phyloP scores from a whole-genome alignment of 2,888 invertebrate genomes.

The Nezara viridula region DNA sequence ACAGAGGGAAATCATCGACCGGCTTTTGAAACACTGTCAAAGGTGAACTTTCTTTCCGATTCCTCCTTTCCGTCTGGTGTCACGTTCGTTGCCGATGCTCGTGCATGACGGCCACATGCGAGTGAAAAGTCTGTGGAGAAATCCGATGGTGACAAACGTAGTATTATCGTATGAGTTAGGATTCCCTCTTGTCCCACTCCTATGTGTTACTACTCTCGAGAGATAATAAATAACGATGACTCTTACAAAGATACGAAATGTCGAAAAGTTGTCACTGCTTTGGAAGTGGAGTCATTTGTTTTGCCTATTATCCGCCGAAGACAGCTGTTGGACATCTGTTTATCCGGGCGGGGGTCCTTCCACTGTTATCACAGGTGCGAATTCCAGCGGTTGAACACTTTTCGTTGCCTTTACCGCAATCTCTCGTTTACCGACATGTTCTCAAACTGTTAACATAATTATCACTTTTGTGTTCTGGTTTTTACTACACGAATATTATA shows the following conservation, averaged over 20 bases:
- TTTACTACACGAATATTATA: neutral
- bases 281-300: slow-evolving; percentile 35
- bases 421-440: neutral
- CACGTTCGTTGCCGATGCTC: neutral
- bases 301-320: slow-evolving; percentile 3
- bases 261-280: neutral
- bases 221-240: slow-evolving; percentile 6
- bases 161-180: neutral
- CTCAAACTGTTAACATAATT: neutral
- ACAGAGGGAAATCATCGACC: neutral
- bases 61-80: neutral
- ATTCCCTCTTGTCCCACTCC: neutral
- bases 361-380: slow-evolving; percentile 40
- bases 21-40: neutral
- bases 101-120: slow-evolving; percentile 34
- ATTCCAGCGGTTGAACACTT: slow-evolving; percentile 12
- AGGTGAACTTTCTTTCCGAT: slow-evolving; percentile 21
- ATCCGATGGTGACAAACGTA: slow-evolving; percentile 37
- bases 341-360: slow-evolving; percentile 10
- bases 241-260: neutral
- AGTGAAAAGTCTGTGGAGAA: slow-evolving; percentile 13
- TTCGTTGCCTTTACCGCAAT: neutral
- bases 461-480: neutral
- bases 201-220: neutral
- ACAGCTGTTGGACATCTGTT: slow-evolving; percentile 47